Evolutionary conservation across 1,140 invertebrate genomes (phyloP).

Genomic region (Plectrocnemia conspersa): DNA sequence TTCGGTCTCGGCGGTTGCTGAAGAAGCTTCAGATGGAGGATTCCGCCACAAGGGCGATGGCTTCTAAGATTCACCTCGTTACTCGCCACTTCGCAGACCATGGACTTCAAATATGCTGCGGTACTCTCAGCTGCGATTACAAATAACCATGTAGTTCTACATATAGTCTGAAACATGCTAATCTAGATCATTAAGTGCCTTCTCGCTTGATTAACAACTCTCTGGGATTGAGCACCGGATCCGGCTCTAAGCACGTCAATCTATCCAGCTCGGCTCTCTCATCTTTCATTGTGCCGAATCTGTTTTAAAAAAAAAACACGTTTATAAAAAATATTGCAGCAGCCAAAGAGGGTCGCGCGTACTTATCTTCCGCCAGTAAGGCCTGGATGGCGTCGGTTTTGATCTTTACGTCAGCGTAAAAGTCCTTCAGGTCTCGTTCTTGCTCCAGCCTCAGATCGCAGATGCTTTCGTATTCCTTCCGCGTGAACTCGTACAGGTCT

Average conservation of each 20-base stretch:
- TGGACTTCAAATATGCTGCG: conserved; percentile 40
- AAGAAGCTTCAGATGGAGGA: conserved; percentile 44
- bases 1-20: conserved; percentile 46
- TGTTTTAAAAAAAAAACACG: too few relatives aligned
- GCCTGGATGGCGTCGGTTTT: conserved; percentile 43
- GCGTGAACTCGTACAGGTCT: conserved; percentile 47
- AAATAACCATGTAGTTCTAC: too few relatives aligned
- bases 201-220: conserved; percentile 40
- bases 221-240: conserved; percentile 41
- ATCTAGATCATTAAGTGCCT: conserved; percentile 34
- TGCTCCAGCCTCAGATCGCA: conserved; percentile 42
- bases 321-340: too few relatives aligned
- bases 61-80: conserved; percentile 46
- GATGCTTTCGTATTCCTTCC: conserved; percentile 41
- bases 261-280: conserved; percentile 45
- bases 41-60: conserved; percentile 41
- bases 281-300: conserved; percentile 43
- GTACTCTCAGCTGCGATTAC: conserved; percentile 40
- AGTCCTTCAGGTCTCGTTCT: conserved; percentile 40
- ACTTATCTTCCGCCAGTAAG: conserved; percentile 44
- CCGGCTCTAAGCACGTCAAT: conserved; percentile 43
- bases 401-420: conserved; percentile 41
- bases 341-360: conserved; percentile 24
- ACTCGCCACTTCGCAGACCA: conserved; percentile 34
- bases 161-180: not conserved